Base-by-base conservation (phyloP, 2,888 invertebrate species). In the Gastrophysa polygoni region DNA sequence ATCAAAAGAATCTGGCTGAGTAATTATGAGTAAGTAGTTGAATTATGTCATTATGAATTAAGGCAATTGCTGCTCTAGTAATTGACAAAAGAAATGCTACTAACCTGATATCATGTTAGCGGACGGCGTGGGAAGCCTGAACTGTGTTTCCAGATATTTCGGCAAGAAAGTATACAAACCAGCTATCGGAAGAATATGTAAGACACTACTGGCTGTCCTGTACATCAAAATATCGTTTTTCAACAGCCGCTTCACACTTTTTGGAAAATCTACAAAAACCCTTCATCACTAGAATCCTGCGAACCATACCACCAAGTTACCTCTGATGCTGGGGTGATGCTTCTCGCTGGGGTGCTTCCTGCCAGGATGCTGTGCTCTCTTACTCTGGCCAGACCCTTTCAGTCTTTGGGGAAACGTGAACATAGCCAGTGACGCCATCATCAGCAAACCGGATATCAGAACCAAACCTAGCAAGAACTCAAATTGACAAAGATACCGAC, bases 81-180 rank as follows among this genome's bases (percentile, higher is more conserved):
- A n/a, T n/a, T n/a, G n/a, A n/a, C n/a, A n/a, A 21, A 51, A 28
- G 21, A 20, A 14, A 50, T 44, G 5, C 20, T 59, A 60, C 72
- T 75, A 77, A 91, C 92, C 93, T 82, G 95, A 92, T 77, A 95
- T 91, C 87, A 95, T 89, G 82, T 93, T 95, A 67, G 95, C 95
- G 75, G 92, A 90, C 76, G 93, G 91, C 55, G 95, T 93, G 8
- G 95, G 90, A 79, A 95, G 83, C 59, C 93, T 88, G 84, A 95
- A 96, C 85, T 96, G 95, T 68, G 93, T 91, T 85, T 96, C 95
- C 73, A 96, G 84, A 82, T 95, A 96, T 82, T 96, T 96, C 64
- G 96, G 95, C 77, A 96, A 85, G 82, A 96, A 96, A 67, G 95
- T 94, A 83, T 95, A 95, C 24, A 96, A 86, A 1, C 95, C 96